Percentiles rank a stretch among this genome's conserved stretches.
phyloP scores from a whole-genome alignment of 2,888 invertebrate species.

The Agrotis puta region DNA sequence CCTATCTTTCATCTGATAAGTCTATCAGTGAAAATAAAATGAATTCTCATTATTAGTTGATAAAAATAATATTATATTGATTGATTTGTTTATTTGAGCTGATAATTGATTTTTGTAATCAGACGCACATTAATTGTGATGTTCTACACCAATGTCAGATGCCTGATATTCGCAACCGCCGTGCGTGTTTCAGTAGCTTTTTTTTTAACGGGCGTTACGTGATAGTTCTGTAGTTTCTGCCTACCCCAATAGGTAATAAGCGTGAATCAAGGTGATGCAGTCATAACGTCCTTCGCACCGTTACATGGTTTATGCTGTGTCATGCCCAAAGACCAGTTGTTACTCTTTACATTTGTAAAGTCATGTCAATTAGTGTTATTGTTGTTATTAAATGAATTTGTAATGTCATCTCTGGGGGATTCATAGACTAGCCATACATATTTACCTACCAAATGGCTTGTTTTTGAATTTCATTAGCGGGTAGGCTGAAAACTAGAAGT shows the following conservation, averaged over 20 bases:
- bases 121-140: not conserved
- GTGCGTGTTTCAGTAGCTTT: not conserved
- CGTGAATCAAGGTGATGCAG: not conserved
- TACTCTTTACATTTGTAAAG: not conserved
- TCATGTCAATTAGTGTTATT: not conserved
- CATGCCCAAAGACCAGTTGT: conserved; percentile 1
- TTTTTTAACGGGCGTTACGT: not conserved
- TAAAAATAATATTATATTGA: not conserved
- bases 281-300: not conserved
- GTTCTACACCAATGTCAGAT: not conserved
- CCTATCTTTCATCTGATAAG: conserved; percentile 9
- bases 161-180: not conserved
- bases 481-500: not conserved
- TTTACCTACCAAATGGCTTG: not conserved
- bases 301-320: not conserved
- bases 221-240: not conserved
- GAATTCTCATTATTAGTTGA: not conserved
- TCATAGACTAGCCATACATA: not conserved
- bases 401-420: conserved; percentile 3
- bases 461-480: not conserved
- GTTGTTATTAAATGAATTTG: conserved; percentile 2
- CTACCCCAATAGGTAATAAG: not conserved
- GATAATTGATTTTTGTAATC: not conserved
- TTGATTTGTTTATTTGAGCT: not conserved
- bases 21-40: conserved; percentile 17